A percentile compares a stretch with the other conserved stretches of the same genome.
Evolutionary conservation across 2,113 vertebrate genomes (phyloP).

Genomic region (Thunnus maccoyii): DNA sequence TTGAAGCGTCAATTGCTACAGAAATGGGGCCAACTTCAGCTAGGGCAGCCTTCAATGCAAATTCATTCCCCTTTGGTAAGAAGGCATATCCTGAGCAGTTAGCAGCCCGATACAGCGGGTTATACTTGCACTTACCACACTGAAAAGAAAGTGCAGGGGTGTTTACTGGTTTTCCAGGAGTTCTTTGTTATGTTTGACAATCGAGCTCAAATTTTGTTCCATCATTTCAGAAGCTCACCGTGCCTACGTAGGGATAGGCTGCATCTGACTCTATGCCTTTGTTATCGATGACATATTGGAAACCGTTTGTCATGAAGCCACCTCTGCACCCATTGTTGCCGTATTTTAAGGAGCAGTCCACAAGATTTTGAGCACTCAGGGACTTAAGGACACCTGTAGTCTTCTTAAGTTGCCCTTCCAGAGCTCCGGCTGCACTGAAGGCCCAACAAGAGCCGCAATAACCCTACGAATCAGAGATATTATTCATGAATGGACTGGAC

Average conservation of each 20-base stretch:
- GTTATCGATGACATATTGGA: conserved; percentile 75
- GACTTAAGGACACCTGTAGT: conserved; percentile 66
- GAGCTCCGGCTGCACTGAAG: conserved; percentile 80
- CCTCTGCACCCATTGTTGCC: conserved; percentile 77
- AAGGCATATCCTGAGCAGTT: conserved; percentile 84
- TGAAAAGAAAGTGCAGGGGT: conserved; percentile 37
- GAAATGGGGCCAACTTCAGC: conserved; percentile 87
- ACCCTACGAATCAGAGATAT: conserved; percentile 56
- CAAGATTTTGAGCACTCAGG: conserved; percentile 82
- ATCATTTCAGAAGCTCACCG: conserved; percentile 26
- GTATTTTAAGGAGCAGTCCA: conserved; percentile 76
- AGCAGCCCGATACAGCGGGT: conserved; percentile 75
- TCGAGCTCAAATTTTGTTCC: no score
- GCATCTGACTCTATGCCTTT: conserved; percentile 74
- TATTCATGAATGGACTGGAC: neutral
- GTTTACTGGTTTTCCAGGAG: neutral
- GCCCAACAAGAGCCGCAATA: conserved; percentile 82
- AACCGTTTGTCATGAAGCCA: conserved; percentile 76
- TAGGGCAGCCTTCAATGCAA: conserved; percentile 78
- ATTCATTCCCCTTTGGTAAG: conserved; percentile 79
- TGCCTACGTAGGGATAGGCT: conserved; percentile 71
- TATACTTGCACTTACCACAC: conserved; percentile 85
- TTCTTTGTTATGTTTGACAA: neutral
- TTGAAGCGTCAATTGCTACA: conserved; percentile 86
- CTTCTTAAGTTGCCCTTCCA: conserved; percentile 83